Percentiles rank a stretch among this genome's conserved stretches.
Conservation (phyloP, 2,113 vertebrate genomes). For the Himantopus leucocephalus region DNA sequence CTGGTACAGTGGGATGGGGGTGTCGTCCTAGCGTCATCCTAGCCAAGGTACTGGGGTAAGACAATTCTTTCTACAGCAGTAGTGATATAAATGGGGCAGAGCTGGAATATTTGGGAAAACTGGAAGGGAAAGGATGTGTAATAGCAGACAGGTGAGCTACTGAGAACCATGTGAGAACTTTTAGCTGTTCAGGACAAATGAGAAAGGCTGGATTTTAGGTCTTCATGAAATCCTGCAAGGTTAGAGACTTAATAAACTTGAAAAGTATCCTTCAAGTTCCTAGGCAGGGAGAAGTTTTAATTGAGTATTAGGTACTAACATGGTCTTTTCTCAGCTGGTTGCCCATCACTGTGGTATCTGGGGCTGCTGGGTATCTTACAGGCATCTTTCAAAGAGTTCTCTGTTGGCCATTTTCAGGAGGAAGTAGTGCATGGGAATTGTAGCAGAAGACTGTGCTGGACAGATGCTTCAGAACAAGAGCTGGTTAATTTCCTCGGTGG, state of each 20-base stretch:
- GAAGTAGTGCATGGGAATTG: not conserved
- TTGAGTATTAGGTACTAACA: not conserved
- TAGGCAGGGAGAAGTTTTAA: not conserved
- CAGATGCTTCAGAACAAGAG: not conserved
- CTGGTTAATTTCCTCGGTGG: not conserved
- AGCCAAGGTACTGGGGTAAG: not conserved
- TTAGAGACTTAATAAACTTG: not conserved
- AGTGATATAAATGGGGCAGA: not conserved
- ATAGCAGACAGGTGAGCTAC: not conserved
- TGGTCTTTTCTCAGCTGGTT: not conserved
- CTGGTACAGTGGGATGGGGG: not conserved
- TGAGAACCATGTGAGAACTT: not conserved
- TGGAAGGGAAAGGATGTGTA: not conserved
- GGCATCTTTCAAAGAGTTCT: not conserved
- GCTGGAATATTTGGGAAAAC: not conserved
- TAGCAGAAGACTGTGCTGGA: not conserved
- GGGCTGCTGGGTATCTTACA: not conserved
- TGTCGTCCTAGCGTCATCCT: not conserved
- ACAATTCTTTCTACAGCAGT: not conserved
- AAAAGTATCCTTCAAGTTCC: not conserved
- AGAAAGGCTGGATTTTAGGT: not conserved
- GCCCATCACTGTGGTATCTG: not conserved
- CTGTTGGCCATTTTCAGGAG: not conserved
- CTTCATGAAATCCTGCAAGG: not conserved
- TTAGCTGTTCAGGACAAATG: not conserved